These are phyloP conservation scores for Periphyllus acericola DNA, from an alignment of 2,888 invertebrate genomes.

Conservation along the genomic window DNA sequence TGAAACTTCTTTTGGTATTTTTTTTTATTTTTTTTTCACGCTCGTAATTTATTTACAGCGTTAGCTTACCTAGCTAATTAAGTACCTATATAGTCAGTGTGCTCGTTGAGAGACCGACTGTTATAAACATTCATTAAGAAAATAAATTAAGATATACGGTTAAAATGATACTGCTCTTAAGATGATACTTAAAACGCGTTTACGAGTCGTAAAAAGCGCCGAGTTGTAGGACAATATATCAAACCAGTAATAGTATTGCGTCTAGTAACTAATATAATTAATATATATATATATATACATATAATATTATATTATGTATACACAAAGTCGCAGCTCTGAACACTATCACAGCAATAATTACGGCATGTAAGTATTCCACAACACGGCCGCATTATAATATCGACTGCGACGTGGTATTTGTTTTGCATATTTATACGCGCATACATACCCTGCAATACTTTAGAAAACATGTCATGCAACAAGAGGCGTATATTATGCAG, in stretches of 20 bases:
- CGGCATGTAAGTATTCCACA: neutral
- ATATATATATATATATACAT: neutral
- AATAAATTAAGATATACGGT: constrained; percentile 7
- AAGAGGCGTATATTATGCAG: too few relatives aligned
- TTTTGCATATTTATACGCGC: neutral
- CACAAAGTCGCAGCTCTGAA: neutral
- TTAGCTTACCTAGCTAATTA: constrained; percentile 30
- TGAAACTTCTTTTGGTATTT: neutral
- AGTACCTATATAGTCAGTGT: neutral
- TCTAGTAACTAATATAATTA: neutral
- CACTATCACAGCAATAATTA: neutral
- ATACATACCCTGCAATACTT: too few relatives aligned
- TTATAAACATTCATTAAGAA: constrained; percentile 37
- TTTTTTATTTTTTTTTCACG: neutral
- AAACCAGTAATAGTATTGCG: neutral
- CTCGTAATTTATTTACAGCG: neutral
- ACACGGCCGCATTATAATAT: neutral
- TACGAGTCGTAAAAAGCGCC: constrained; percentile 5
- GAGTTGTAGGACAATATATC: neutral
- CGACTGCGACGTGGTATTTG: neutral
- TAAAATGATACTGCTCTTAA: neutral
- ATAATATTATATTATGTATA: too few relatives aligned
- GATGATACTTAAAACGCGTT: constrained; percentile 12
- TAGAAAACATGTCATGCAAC: too few relatives aligned
- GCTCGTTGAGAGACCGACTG: neutral